phyloP scores from a whole-genome alignment of 2,888 invertebrate species.

The Xanthorhoe designata region DNA sequence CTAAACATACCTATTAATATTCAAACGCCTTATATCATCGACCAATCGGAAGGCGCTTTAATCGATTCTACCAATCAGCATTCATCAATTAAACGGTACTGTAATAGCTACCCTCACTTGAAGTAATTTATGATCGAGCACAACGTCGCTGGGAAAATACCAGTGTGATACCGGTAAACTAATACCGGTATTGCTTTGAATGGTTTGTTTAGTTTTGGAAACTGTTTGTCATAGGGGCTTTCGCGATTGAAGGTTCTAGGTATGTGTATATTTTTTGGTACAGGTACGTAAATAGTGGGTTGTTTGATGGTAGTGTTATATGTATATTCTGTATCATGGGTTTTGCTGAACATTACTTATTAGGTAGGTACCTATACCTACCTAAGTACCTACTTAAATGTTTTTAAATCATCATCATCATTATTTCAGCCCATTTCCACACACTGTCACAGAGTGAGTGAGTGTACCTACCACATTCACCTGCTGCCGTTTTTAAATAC shows the following conservation, averaged over 20 bases:
- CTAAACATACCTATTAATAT: not conserved
- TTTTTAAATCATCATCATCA: too few species aligned
- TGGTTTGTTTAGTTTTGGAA: conserved; percentile 8
- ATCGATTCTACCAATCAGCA: conserved; percentile 25
- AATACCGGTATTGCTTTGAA: conserved; percentile 21
- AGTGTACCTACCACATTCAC: too few species aligned
- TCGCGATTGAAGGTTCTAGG: not conserved
- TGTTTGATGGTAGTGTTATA: not conserved
- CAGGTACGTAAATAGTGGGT: not conserved
- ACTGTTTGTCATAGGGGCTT: conserved; percentile 2
- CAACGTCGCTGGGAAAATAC: conserved; percentile 17
- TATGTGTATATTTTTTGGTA: not conserved
- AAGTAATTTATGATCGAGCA: conserved; percentile 21
- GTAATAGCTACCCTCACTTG: conserved; percentile 21
- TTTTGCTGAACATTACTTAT: too few species aligned
- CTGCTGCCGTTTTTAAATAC: too few species aligned
- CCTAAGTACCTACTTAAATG: too few species aligned
- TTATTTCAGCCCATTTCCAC: too few species aligned
- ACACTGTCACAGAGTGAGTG: too few species aligned
- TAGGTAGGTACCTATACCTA: too few species aligned
- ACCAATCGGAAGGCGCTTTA: conserved; percentile 10
- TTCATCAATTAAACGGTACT: conserved; percentile 29
- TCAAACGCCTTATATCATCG: not conserved
- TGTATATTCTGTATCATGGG: too few species aligned
- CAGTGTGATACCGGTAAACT: conserved; percentile 14